Conservation (phyloP, 2,888 invertebrate genomes). For the Blera fallax region DNA sequence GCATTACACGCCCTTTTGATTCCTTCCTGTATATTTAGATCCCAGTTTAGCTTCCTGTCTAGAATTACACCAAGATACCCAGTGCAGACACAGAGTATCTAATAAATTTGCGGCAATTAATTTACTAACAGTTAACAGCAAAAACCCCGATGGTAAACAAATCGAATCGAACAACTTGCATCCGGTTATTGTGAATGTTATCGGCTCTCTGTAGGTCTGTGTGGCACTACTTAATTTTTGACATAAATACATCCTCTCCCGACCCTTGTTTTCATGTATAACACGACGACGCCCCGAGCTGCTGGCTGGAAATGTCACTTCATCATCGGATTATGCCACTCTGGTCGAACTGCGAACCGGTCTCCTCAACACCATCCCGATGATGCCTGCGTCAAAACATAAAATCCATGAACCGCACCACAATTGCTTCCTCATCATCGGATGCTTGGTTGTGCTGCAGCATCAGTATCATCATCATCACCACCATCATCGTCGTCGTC, state of each 20-base stretch:
- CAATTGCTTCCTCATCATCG: conserved; percentile 14
- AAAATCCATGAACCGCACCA: conserved; percentile 20
- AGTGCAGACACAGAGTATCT: too few species aligned
- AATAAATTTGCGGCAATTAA: not conserved
- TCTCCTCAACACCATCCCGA: too few species aligned
- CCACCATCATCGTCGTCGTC: conserved; percentile 50
- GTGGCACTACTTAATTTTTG: conserved; percentile 7
- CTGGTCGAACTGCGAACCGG: not conserved
- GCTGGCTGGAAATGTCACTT: not conserved
- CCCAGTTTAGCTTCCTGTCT: too few species aligned
- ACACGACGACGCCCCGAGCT: not conserved
- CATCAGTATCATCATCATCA: conserved; percentile 51
- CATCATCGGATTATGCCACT: conserved; percentile 41
- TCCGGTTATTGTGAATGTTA: not conserved
- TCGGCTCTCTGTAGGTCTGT: not conserved
- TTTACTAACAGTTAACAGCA: conserved; percentile 14
- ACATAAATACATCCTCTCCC: not conserved
- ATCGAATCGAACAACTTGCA: not conserved
- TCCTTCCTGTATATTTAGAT: too few species aligned
- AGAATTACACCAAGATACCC: too few species aligned
- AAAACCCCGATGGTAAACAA: conserved; percentile 6
- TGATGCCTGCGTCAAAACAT: conserved; percentile 27
- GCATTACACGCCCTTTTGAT: too few species aligned
- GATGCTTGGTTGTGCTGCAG: conserved; percentile 8
- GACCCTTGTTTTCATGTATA: conserved; percentile 1